Base-by-base conservation (phyloP, 2,113 vertebrate species). In the Cyphomyrus discorhynchus region DNA sequence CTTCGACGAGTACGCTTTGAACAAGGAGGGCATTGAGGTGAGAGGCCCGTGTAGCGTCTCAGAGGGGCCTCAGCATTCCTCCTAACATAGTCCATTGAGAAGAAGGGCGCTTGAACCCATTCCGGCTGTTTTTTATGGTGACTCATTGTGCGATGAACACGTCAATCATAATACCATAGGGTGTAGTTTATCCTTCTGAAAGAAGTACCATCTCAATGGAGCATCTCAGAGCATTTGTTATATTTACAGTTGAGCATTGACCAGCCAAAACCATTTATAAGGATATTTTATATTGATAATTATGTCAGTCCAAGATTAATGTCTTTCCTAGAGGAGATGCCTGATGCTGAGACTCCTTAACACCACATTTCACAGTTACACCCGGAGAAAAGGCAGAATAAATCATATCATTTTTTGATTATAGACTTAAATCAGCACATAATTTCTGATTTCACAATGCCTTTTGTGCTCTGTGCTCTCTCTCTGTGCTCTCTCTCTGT, bases 21-120 rank as follows among this genome's bases (percentile, higher is more conserved):
- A 99, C 96, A 99, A 99, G 94, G 98, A 99, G 95, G 98, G 98
- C 92, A 99, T 99, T 89, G 98, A 99, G 98, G 98, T 99, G 95
- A 97, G 94, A 50, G 49, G 89, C 35, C 5, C 5, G n/a, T 35
- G 35, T n/a, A 27, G 1, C 24, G 6, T 9, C 7, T 21, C 21
- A 21, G 19, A 49, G 9, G 45, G n/a, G 47, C 1, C 84, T 17
- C 49, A 6, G 70, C 47, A 39, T 82, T 52, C 13, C 11, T 49
- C 70, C 49, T 10, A 31, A 77, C 62, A 77, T 77, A 77, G 11
- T 39, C 70, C 70, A 77, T 42, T 39, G 13, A 80, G 31, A 42
- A 80, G 74, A 39, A 80, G 35, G 8, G 35, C 0, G 11, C 3
- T 39, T 77, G 31, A 6, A 15, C 13, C 70, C 27, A 77, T 39